These are phyloP conservation scores for Sylvia atricapilla DNA, from an alignment of 2,113 vertebrate genomes.

Conservation along the genomic window DNA sequence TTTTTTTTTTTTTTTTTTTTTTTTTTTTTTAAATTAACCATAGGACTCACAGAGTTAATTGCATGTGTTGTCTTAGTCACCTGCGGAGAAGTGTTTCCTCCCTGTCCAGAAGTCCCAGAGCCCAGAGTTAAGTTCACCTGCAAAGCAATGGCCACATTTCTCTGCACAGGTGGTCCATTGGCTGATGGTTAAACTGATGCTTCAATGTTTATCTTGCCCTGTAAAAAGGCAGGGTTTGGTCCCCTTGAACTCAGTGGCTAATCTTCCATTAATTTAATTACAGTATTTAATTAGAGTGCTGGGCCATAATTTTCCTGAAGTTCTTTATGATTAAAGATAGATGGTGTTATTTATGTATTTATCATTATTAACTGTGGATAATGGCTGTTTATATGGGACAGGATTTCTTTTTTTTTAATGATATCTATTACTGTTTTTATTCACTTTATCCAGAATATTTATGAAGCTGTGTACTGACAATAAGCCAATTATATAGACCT, in stretches of 20 bases:
- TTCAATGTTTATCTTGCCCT: background rate
- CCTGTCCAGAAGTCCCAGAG: background rate
- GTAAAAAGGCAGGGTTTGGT: background rate
- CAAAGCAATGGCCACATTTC: background rate
- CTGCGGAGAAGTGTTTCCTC: fast-evolving
- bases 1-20: too few relatives aligned
- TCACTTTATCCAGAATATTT: background rate
- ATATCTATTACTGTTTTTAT: background rate
- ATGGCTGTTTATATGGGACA: background rate
- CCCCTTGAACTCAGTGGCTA: background rate
- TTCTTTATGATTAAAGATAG: background rate
- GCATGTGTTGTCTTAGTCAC: background rate
- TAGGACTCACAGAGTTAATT: background rate
- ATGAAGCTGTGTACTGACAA: background rate
- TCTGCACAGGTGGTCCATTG: background rate
- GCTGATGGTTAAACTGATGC: background rate
- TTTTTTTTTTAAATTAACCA: background rate
- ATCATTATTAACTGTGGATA: background rate
- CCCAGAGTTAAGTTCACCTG: background rate
- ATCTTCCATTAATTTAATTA: background rate
- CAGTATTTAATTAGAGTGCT: background rate
- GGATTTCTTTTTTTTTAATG: background rate
- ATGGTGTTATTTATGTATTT: background rate
- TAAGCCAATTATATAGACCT: background rate
- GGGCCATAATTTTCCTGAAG: background rate